phyloP scores from a whole-genome alignment of 2,888 invertebrate species.

The Pollenia amentaria region DNA sequence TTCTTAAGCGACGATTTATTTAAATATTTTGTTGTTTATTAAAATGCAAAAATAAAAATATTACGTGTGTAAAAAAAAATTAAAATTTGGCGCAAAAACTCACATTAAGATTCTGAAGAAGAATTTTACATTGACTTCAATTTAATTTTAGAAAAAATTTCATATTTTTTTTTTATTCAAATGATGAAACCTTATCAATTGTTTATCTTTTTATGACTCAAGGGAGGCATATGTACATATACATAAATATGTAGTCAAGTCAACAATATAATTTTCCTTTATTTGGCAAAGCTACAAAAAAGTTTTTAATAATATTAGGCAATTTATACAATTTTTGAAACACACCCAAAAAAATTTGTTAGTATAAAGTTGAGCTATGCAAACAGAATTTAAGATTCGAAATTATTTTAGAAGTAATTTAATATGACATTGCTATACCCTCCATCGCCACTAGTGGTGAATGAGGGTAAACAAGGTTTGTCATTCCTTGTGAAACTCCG shows the following conservation, averaged over 20 bases:
- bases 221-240: no score
- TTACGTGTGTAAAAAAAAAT: constrained; percentile 22
- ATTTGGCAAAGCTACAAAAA: neutral
- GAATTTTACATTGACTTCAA: neutral
- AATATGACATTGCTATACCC: neutral
- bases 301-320: neutral
- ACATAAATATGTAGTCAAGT: neutral
- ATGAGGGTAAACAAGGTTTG: no score
- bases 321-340: constrained; percentile 11
- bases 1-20: constrained; percentile 35
- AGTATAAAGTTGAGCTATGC: neutral
- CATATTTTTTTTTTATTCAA: neutral
- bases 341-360: neutral
- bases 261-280: neutral
- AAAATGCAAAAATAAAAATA: constrained; percentile 52
- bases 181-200: no score
- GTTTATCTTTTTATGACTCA: no score
- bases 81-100: constrained; percentile 16
- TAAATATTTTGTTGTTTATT: constrained; percentile 16
- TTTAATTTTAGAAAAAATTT: neutral
- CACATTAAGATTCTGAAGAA: neutral
- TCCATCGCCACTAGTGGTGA: no score
- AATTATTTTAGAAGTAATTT: neutral
- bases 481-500: no score
- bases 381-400: neutral